Evolutionary conservation across 2,797 vertebrate species (phyloP), one percentile per base, ranked within the genome.

Genomic region (Vultur gryphus): DNA sequence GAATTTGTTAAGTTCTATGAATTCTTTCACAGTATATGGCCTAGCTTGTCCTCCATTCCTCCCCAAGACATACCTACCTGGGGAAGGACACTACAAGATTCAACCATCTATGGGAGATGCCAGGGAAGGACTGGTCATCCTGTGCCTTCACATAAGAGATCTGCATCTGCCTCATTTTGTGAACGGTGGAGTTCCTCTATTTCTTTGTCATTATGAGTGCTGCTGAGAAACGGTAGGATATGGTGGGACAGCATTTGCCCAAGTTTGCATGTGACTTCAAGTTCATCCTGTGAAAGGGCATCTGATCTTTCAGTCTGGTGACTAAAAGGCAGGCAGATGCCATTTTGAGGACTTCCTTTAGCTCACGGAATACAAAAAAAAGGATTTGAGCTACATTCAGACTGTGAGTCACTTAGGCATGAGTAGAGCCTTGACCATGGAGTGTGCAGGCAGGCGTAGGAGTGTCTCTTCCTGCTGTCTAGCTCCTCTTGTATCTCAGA

Each of bases 61-160:
- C 13, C 33, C 19, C 7, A 61, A 41, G 69, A 33, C 23, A 52
- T 16, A n/a, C 6, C 21, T 41, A 26, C 25, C 3, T 52, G 25
- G 4, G 44, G 11, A 80, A 77, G 33, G 19, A 54, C 33, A 54
- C 24, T 16, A 25, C 10, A 46, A 59, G 52, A 71, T 64, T 41
- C 1, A 2, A 6, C 4, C 3, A 26, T 5, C 37, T 55, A 2
- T 28, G 19, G n/a, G 41, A 66, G 52, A 39, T 41, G 5, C 4
- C 48, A 59, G 39, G 21, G 28, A 85, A 69, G 48, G 20, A 33
- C 11, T 79, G 31, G 16, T 65, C 3, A 24, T 26, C 13, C 17
- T 37, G 7, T 70, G 24, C 39, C 6, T 54, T 57, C 57, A 33
- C 6, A 1, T 19, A 39, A 61, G 35, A 86, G 6, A 35, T 19